Conservation (phyloP, 1,140 invertebrate genomes). For the Microvelia longipes region DNA sequence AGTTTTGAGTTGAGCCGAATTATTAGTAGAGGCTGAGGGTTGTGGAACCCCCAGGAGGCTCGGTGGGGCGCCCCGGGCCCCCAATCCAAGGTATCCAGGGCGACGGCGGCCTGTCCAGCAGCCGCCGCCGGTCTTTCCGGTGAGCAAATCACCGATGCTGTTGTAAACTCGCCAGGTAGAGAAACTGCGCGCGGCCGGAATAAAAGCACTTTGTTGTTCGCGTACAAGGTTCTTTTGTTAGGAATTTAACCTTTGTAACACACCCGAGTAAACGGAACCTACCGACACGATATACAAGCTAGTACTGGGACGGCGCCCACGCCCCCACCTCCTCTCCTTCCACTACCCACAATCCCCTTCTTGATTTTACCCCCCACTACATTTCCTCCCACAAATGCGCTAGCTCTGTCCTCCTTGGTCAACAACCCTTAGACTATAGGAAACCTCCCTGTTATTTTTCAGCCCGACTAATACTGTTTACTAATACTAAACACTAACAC, state of each 20-base stretch:
- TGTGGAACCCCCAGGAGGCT: too few relatives aligned
- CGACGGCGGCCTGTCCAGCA: neutral
- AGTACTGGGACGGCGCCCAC: neutral
- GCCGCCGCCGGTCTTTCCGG: neutral
- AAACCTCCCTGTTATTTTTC: too few relatives aligned
- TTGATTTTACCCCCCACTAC: too few relatives aligned
- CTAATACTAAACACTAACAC: too few relatives aligned
- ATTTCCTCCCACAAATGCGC: too few relatives aligned
- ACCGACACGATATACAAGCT: neutral
- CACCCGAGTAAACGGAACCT: too few relatives aligned
- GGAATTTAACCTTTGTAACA: too few relatives aligned
- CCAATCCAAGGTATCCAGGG: conserved; percentile 19
- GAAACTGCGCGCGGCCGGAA: neutral
- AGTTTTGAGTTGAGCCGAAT: conserved; percentile 76
- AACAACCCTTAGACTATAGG: too few relatives aligned
- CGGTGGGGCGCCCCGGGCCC: conserved; percentile 15
- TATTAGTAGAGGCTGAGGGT: conserved; percentile 25
- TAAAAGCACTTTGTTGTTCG: too few relatives aligned
- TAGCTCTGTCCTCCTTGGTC: too few relatives aligned
- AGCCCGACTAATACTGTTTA: too few relatives aligned
- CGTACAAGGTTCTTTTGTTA: too few relatives aligned
- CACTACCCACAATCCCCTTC: neutral
- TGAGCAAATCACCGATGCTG: neutral
- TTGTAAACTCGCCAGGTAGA: neutral
- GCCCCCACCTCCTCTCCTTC: neutral